Base-by-base conservation (phyloP, 2,888 invertebrate species). In the Chymomyza fuscimana region DNA sequence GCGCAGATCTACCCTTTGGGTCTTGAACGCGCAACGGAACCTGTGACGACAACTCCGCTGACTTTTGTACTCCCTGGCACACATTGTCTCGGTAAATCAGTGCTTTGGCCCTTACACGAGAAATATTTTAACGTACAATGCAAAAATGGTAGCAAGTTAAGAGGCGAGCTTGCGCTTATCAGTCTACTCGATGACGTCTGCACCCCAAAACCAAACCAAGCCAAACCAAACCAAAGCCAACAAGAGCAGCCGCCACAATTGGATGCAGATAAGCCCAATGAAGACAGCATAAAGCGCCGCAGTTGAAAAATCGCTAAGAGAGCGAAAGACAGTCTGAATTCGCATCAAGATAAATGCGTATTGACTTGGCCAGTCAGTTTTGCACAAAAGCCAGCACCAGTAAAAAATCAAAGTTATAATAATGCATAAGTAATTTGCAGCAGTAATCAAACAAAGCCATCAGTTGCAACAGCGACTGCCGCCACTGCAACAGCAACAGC, bases 251-350 rank as follows among this genome's bases (percentile, higher is more conserved):
- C 5, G 52, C 58, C 15, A 29, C 58, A 15, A 25, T 25, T 12
- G 25, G 16, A 9, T 19, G 22, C 52, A 84, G 85, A 86, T 86
- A 86, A 86, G 84, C 87, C 87, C 88, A 86, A 84, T 86, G 77
- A 88, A 86, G 85, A 86, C 85, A 86, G 88, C 80, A 88, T 73
- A 86, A 88, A 88, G 85, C 87, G 88, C 87, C 85, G 87, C 87
- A 72, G 79, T 88, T 86, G 88, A 86, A 81, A 86, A 86, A 86
- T 86, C 80, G 66, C 76, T 50, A 68, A 63, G 69, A 77, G 73
- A 60, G 70, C 63, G 40, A 59, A 62, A 64, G 56, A 66, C 66
- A 70, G 70, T 63, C 64, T 59, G 54, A 54, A 63, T 61, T 36
- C 77, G 71, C 73, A 87, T 87, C 83, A 84, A 84, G 83, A 84